Conservation (phyloP, 2,113 vertebrate species). For the Tachysurus fulvidraco region DNA sequence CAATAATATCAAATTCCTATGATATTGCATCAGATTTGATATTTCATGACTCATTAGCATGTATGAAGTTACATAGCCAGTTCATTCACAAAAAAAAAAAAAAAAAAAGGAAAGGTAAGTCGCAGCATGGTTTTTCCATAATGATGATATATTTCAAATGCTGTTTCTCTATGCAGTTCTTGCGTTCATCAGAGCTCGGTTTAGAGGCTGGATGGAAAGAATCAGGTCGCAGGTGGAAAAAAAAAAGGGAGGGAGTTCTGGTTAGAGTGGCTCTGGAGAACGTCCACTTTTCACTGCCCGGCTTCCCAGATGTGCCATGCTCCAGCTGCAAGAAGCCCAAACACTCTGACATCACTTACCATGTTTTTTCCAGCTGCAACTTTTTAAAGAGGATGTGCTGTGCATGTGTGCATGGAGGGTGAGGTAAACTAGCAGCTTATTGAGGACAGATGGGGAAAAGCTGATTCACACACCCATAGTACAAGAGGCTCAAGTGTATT, state of each 20-base stretch:
- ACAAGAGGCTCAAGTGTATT: background rate
- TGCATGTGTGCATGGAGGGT: background rate
- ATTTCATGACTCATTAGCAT: background rate
- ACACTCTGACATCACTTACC: conserved; percentile 66
- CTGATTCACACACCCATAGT: background rate
- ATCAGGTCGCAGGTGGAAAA: conserved; percentile 48
- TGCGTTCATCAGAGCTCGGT: conserved; percentile 50
- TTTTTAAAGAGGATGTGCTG: background rate
- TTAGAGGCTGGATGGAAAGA: conserved; percentile 52
- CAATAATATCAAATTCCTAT: background rate
- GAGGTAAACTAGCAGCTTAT: background rate
- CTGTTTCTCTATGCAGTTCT: conserved; percentile 60
- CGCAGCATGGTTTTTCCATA: background rate
- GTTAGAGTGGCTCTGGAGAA: conserved; percentile 58
- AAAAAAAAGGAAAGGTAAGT: background rate
- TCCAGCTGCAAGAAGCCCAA: conserved; percentile 62
- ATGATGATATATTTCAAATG: conserved; percentile 50
- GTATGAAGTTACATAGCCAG: background rate
- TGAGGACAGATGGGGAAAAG: background rate
- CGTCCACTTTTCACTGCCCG: conserved; percentile 52
- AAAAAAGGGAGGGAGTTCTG: conserved; percentile 15
- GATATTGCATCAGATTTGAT: background rate
- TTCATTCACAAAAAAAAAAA: conserved; percentile 15
- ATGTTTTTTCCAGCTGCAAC: conserved; percentile 45
- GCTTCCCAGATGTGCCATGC: conserved; percentile 36